Percentiles rank a stretch among this genome's conserved stretches.
phyloP scores from a whole-genome alignment of 2,113 vertebrate genomes.

The Melanerpes formicivorus region DNA sequence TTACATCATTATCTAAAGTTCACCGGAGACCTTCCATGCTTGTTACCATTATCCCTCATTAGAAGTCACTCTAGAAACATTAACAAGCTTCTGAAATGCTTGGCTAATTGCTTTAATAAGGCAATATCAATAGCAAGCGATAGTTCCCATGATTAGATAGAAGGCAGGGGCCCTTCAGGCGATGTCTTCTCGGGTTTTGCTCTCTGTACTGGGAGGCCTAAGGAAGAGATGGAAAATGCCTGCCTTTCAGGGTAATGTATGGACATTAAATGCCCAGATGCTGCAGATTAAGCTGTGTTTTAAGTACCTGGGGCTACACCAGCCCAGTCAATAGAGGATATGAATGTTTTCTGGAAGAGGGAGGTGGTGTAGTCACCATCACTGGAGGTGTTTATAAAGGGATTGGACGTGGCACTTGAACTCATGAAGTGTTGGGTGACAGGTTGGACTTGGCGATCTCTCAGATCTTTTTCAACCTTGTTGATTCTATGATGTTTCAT shows the following conservation, averaged over 20 bases:
- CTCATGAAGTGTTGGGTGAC: too few relatives aligned
- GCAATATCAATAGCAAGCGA: conserved; percentile 61
- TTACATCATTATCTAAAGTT: conserved; percentile 73
- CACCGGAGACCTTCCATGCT: conserved; percentile 69
- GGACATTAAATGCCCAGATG: not conserved
- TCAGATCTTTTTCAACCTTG: too few relatives aligned
- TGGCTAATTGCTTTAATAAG: conserved; percentile 74
- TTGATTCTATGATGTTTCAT: not conserved
- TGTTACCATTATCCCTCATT: conserved; percentile 75
- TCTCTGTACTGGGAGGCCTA: not conserved
- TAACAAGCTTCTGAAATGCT: conserved; percentile 68
- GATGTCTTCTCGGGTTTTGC: conserved; percentile 4
- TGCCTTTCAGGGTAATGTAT: not conserved
- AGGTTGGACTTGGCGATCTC: too few relatives aligned
- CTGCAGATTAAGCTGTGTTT: not conserved
- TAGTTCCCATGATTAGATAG: conserved; percentile 54
- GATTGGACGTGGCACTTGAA: too few relatives aligned
- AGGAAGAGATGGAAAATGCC: not conserved
- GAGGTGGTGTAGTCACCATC: not conserved
- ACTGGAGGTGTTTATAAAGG: too few relatives aligned
- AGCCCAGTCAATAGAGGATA: not conserved
- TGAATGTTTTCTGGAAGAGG: not conserved
- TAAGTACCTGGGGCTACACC: not conserved
- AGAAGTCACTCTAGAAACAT: conserved; percentile 73
- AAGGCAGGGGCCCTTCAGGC: conserved; percentile 22